Conservation (phyloP, 2,113 vertebrate genomes). For the Scophthalmus maximus region DNA sequence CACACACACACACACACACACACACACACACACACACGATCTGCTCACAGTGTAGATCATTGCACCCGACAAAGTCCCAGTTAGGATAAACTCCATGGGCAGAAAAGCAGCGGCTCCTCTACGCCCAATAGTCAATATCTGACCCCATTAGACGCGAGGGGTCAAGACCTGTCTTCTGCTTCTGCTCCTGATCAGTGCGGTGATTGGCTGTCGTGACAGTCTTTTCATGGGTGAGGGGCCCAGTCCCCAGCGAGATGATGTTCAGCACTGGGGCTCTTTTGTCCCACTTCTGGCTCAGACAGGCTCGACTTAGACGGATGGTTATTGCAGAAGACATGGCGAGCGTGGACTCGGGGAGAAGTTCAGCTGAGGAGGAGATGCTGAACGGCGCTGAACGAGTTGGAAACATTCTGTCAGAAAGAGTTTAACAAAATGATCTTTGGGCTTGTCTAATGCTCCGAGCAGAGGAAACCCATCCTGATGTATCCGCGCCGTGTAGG, state of each 20-base stretch:
- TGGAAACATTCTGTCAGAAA: slow-evolving; percentile 64
- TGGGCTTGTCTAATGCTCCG: slow-evolving; percentile 9
- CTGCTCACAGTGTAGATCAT: slow-evolving; percentile 68
- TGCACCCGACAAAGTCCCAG: slow-evolving; percentile 63
- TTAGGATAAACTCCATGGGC: slow-evolving; percentile 56
- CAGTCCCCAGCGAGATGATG: slow-evolving; percentile 34
- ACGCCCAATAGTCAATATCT: slow-evolving; percentile 64
- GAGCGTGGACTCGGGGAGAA: slow-evolving; percentile 40
- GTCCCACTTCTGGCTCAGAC: slow-evolving; percentile 21
- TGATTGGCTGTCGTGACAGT: slow-evolving; percentile 43
- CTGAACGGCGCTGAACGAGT: slow-evolving; percentile 49
- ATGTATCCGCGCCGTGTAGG: neutral
- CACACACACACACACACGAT: slow-evolving; percentile 54
- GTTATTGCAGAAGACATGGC: slow-evolving; percentile 69
- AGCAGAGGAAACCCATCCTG: slow-evolving; percentile 6
- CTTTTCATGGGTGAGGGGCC: slow-evolving; percentile 30
- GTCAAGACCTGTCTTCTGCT: slow-evolving; percentile 36
- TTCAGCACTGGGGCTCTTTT: slow-evolving; percentile 33
- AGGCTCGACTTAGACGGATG: slow-evolving; percentile 60
- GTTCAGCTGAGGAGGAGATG: slow-evolving; percentile 25
- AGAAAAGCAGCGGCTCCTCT: slow-evolving; percentile 53
- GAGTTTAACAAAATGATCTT: slow-evolving; percentile 38
- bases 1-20: slow-evolving; percentile 40
- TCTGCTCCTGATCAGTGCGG: slow-evolving; percentile 47
- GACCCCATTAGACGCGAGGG: slow-evolving; percentile 66